These are phyloP conservation scores for Amiota communis DNA, from an alignment of 2,888 invertebrate species.

Conservation along the genomic window DNA sequence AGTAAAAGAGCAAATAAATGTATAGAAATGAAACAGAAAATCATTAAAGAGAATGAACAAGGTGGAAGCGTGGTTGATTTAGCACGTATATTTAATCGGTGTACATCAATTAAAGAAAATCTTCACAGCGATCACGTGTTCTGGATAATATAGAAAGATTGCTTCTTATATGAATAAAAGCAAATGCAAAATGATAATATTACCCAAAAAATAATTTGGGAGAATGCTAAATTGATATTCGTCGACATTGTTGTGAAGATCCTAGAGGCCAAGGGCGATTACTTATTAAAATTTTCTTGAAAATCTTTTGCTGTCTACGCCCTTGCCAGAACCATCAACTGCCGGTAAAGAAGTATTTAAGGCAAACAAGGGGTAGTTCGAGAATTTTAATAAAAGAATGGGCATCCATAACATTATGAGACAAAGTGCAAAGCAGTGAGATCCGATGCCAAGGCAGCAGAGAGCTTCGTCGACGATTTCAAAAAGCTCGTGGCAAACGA, in stretches of 20 bases:
- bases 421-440: neutral
- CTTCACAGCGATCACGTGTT: constrained; percentile 4
- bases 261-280: no score
- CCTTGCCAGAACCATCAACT: constrained; percentile 16
- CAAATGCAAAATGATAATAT: constrained; percentile 5
- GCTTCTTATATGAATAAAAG: constrained; percentile 15
- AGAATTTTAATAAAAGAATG: constrained; percentile 4
- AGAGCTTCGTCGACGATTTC: constrained; percentile 13
- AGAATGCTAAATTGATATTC: constrained; percentile 5
- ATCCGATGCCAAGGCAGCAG: neutral
- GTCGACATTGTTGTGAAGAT: no score
- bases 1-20: neutral
- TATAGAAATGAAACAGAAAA: neutral
- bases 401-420: neutral
- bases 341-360: constrained; percentile 4
- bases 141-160: constrained; percentile 8
- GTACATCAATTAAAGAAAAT: no score
- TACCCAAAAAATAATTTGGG: constrained; percentile 2
- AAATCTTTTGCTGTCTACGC: no score
- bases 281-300: no score
- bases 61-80: no score
- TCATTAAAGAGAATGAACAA: neutral
- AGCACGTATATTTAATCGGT: no score
- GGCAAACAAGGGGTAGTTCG: constrained; percentile 2
- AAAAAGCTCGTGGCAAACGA: neutral